Percentiles rank a stretch among this genome's conserved stretches.
These are phyloP conservation scores for Octonoba sinensis DNA, from an alignment of 2,888 invertebrate species.

Conservation along the genomic window DNA sequence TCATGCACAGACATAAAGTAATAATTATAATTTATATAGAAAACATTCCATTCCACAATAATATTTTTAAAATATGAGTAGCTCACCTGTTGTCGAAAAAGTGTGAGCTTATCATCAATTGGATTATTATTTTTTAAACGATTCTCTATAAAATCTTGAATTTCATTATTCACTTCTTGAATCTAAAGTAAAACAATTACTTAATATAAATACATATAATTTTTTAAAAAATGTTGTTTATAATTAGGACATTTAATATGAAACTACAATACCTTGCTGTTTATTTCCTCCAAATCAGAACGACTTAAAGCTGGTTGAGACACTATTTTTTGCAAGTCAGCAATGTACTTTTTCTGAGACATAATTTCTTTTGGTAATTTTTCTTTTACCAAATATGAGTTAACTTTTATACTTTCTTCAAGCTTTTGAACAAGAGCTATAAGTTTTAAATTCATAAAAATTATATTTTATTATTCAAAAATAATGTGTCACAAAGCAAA, in stretches of 20 bases:
- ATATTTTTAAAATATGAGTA: no score
- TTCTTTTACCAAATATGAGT: slow-evolving; percentile 82
- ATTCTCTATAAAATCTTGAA: slow-evolving; percentile 81
- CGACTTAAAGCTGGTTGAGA: slow-evolving; percentile 79
- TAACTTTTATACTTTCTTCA: slow-evolving; percentile 83
- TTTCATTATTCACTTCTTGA: slow-evolving; percentile 75
- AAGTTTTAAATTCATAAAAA: no score
- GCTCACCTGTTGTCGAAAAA: slow-evolving; percentile 83
- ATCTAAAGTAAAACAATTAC: slow-evolving; percentile 70
- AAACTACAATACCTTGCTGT: slow-evolving; percentile 75
- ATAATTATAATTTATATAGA: no score
- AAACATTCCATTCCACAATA: no score
- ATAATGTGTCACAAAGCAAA: background rate
- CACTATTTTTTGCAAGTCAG: slow-evolving; percentile 79
- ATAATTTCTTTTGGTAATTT: slow-evolving; percentile 83
- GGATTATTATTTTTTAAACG: slow-evolving; percentile 78
- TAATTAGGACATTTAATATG: background rate
- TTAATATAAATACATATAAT: no score
- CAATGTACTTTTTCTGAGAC: slow-evolving; percentile 77
- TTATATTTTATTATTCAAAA: background rate
- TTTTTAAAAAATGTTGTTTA: background rate
- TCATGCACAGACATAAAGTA: no score
- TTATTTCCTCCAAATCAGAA: slow-evolving; percentile 77
- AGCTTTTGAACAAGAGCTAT: slow-evolving; percentile 79
- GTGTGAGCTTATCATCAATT: slow-evolving; percentile 81